Evolutionary conservation across 2,113 vertebrate genomes (phyloP), one percentile per base, ranked within the genome.

Genomic region (Crypturellus undulatus): DNA sequence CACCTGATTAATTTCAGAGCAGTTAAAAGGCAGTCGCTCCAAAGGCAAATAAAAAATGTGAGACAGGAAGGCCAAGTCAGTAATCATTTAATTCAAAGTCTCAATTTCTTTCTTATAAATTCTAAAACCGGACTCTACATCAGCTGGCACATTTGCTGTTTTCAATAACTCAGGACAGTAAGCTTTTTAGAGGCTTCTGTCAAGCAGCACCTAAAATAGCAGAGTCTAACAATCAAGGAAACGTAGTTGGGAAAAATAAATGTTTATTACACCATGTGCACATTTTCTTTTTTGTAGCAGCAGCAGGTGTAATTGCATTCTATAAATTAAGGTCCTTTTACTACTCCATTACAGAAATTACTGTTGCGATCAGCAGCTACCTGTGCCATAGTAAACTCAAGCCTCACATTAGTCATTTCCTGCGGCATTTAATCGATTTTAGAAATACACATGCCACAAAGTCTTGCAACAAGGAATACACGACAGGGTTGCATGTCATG

Each of bases 1-100:
- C 79, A 96, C 81, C 71, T 88, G 95, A 84, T 96, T 96, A 34
- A 86, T 79, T 87, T 94, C 69, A 73, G 82, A 96, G 42, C 14
- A 72, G 25, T 93, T 94, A 82, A 96, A 89, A 72, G 34, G 26
- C 51, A 92, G 54, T 34, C 94, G 47, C 34, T 96, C 60, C 76
- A 94, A 84, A 73, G 60, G 22, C 32, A 96, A 84, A 91, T 59
- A 78, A 7, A 85, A 68, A 42, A 58, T n/a, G 25, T 32, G 20
- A 19, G 42, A 86, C 20, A 93, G 83, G 38, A 40, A 79, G 5
- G 12, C 21, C 12, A 91, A 65, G 18, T 78, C 80, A 52, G 43
- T 56, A 76, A 68, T 49, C 1, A 3, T 56, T 34, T 77, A 54
- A 40, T 25, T 16, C 12, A 80, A 72, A 59, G 73, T 59, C 26